Percentiles rank a stretch among this genome's conserved stretches.
Conservation (phyloP, 2,113 vertebrate species). For the Cynoglossus semilaevis region DNA sequence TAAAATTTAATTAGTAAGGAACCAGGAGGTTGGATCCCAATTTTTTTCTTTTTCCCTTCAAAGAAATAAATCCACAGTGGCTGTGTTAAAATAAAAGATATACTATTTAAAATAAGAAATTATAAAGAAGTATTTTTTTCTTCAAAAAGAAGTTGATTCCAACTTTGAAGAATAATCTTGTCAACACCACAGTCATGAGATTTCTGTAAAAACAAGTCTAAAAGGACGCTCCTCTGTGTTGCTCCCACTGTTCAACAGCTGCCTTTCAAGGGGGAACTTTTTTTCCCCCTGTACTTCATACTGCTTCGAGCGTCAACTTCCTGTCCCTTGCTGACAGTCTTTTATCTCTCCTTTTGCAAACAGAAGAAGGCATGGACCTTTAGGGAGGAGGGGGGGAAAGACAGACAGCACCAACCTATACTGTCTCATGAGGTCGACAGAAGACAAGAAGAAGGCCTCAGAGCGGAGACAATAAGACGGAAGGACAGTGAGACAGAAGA, state of each 20-base stretch:
- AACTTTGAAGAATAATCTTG: no score
- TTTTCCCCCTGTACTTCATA: slow-evolving; percentile 1
- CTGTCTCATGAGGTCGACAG: slow-evolving; percentile 39
- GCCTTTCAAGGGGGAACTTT: not conserved
- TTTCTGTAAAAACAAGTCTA: no score
- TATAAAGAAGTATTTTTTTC: no score
- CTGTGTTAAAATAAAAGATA: no score
- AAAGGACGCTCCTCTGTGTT: slow-evolving; percentile 2
- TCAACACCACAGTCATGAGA: no score
- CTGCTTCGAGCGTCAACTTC: slow-evolving; percentile 8
- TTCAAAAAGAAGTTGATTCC: no score
- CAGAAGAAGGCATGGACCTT: slow-evolving; percentile 28
- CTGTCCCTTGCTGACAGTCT: slow-evolving; percentile 16
- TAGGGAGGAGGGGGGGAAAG: slow-evolving; percentile 17
- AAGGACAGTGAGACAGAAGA: not conserved
- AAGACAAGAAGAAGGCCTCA: slow-evolving; percentile 35
- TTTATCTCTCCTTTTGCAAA: slow-evolving; percentile 21
- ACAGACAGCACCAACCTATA: slow-evolving; percentile 22
- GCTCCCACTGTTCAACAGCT: not conserved
- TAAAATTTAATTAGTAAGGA: no score
- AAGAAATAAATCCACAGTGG: no score
- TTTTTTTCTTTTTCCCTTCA: no score
- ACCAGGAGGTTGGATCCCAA: no score
- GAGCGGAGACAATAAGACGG: slow-evolving; percentile 21
- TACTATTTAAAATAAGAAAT: no score